A percentile compares a stretch with the other conserved stretches of the same genome.
Conservation (phyloP, 2,113 vertebrate genomes). For the Piaya cayana region DNA sequence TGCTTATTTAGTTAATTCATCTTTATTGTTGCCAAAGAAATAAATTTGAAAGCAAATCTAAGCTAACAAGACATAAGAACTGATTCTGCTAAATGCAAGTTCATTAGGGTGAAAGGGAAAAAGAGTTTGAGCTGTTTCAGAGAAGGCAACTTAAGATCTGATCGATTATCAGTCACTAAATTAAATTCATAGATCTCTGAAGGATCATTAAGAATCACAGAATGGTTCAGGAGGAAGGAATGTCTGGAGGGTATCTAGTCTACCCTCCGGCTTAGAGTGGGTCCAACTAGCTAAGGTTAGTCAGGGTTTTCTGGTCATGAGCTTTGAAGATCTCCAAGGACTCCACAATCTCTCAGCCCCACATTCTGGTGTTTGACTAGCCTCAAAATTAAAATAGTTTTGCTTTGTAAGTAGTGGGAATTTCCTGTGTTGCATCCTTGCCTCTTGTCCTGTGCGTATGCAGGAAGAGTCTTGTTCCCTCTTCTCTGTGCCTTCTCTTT, state of each 20-base stretch:
- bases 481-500: not conserved
- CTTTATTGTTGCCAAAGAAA: not conserved
- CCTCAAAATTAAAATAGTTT: not conserved
- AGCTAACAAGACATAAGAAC: not conserved
- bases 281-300: not conserved
- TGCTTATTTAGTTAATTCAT: not conserved
- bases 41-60: not conserved
- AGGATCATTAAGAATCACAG: not conserved
- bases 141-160: not conserved
- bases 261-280: not conserved
- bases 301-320: not conserved
- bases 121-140: not conserved
- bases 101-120: not conserved
- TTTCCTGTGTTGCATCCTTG: slow-evolving; percentile 3
- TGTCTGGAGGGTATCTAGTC: not conserved
- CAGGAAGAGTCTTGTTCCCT: not conserved
- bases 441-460: not conserved
- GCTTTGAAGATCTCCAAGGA: not conserved
- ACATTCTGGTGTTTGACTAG: not conserved
- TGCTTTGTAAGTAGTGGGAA: not conserved
- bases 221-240: not conserved
- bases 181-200: not conserved
- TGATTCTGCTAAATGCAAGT: not conserved
- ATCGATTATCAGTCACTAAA: not conserved
- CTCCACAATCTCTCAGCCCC: not conserved